phyloP scores from a whole-genome alignment of 2,797 vertebrate genomes.

The Halcyon smyrnensis region DNA sequence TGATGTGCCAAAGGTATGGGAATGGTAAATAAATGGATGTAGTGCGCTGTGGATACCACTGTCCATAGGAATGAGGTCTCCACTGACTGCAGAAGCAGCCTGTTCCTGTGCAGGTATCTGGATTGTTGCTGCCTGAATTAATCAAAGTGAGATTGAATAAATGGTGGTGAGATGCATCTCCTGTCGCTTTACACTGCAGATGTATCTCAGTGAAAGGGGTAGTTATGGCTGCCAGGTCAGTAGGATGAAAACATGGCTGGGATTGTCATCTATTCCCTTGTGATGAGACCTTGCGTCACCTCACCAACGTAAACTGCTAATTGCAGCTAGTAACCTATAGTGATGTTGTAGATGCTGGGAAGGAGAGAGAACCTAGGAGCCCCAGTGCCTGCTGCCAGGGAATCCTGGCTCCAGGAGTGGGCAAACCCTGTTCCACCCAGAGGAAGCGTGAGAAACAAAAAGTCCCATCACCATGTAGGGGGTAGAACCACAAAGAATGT shows the following conservation, averaged over 20 bases:
- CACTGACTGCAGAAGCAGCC: neutral
- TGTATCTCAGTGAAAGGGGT: neutral
- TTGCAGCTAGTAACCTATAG: neutral
- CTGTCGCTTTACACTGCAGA: neutral
- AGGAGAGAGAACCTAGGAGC: neutral
- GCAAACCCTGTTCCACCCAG: neutral
- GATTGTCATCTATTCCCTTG: neutral
- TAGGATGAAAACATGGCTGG: neutral
- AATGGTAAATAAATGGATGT: neutral
- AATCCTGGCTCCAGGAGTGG: neutral
- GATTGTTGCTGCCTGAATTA: neutral
- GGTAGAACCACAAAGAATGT: neutral
- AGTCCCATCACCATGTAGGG: accelerated
- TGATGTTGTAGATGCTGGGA: neutral
- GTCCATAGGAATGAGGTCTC: neutral
- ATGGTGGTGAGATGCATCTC: neutral
- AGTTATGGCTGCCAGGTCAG: neutral
- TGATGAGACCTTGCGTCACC: neutral
- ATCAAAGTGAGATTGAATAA: neutral
- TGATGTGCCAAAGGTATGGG: neutral
- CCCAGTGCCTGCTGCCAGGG: neutral
- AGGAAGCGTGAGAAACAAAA: neutral
- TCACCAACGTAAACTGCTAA: neutral
- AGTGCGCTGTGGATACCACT: too few relatives aligned
- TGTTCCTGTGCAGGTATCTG: neutral